A percentile compares a stretch with the other conserved stretches of the same genome.
These are phyloP conservation scores for Lophochroa leadbeateri DNA, from an alignment of 2,113 vertebrate species.

Conservation along the genomic window DNA sequence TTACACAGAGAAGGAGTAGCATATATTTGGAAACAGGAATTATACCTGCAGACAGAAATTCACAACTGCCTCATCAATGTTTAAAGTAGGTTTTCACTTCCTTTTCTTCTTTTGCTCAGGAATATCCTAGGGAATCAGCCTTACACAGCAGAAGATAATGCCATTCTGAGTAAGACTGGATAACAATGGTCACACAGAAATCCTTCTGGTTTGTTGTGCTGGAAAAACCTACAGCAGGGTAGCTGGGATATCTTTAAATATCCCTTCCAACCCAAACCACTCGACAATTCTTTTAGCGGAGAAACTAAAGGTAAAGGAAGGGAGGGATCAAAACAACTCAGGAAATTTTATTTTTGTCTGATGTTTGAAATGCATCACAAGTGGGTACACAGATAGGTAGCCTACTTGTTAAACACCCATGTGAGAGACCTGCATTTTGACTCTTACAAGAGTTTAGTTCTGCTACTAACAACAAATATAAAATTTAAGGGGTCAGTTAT, in stretches of 20 bases:
- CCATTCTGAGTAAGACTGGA: background rate
- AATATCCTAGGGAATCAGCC: background rate
- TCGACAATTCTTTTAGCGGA: background rate
- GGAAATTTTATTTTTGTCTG: background rate
- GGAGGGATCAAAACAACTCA: background rate
- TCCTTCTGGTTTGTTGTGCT: background rate
- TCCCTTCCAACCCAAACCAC: background rate
- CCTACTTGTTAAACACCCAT: background rate
- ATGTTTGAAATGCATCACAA: background rate
- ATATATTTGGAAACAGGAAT: background rate
- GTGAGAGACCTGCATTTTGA: background rate
- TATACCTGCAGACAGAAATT: background rate
- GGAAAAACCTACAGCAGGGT: background rate
- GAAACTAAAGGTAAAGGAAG: background rate
- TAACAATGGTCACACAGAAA: background rate
- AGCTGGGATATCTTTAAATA: background rate
- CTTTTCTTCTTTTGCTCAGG: background rate
- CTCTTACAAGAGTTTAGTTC: background rate
- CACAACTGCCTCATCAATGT: background rate
- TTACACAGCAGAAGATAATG: background rate
- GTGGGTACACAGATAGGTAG: background rate
- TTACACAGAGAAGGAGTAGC: background rate
- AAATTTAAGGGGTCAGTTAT: background rate
- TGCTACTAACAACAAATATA: background rate
- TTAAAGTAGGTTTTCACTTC: background rate